Evolutionary conservation across 2,888 invertebrate species (phyloP), one percentile per base, ranked within the genome.

Genomic region (Callosobruchus maculatus): DNA sequence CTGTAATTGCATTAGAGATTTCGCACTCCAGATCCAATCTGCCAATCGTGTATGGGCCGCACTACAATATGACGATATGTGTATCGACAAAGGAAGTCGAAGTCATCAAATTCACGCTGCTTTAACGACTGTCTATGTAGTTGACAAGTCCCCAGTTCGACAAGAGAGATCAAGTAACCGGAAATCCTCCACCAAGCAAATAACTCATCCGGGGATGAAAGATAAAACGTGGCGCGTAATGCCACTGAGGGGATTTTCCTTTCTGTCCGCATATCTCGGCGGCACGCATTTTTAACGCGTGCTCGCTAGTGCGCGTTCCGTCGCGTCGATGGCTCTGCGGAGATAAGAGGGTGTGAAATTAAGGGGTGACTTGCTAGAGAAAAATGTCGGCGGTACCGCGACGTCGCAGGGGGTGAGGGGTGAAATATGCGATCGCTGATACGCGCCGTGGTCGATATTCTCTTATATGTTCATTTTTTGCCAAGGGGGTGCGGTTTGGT

Each of bases 111-210:
- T n/a, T n/a, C n/a, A n/a, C n/a, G n/a, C n/a, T n/a, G n/a, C n/a
- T n/a, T 82, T 73, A 74, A 74, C 83, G 83, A 83, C 73, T 67
- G 74, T 67, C 66, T 71, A 67, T 67, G 70, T 67, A 49, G 70
- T 70, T 20, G 0, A 31, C 21, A n/a, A 49, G 31, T 49, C 69
- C 66, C 18, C 22, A 66, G 22, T 20, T 68, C 70, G 22, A 21
- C 21, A 20, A 21, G 22, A 70, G 72, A n/a, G 30, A 18, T 69
- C 49, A 30, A 66, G 31, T 67, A 68, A 67, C 72, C 75, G 71
- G 67, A 67, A 69, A 72, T 31, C 71, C 68, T 31, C 21, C 9
- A 26, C 49, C 21, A 20, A 22, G 67, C 22, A 30, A 26, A 70
- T 30, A 21, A 30, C 21, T 30, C 30, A 70, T 13, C 30, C 22